A percentile compares a stretch with the other conserved stretches of the same genome.
Conservation (phyloP, 2,113 vertebrate genomes). For the Cochlearius cochlearius region DNA sequence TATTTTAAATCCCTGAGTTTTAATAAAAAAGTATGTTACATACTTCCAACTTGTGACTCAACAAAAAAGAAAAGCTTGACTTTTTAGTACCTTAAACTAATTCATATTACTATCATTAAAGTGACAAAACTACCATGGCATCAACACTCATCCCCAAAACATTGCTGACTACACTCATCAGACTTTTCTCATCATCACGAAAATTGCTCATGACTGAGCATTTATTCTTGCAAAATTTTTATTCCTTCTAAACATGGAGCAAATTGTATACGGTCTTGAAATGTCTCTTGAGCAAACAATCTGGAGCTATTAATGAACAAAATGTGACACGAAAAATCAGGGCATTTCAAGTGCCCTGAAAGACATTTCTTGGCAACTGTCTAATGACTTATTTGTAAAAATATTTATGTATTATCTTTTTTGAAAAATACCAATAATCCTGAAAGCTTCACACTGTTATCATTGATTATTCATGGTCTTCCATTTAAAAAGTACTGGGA, state of each 20-base stretch:
- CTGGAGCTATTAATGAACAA: conserved; percentile 34
- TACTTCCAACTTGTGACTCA: background rate
- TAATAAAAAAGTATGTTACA: background rate
- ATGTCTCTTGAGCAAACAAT: conserved; percentile 34
- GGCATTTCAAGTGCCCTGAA: background rate
- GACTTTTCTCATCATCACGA: background rate
- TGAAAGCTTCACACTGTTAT: background rate
- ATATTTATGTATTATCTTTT: background rate
- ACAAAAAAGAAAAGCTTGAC: background rate
- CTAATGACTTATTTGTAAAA: conserved; percentile 38
- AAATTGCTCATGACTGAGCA: conserved; percentile 29
- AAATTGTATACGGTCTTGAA: conserved; percentile 5
- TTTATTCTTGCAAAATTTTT: background rate
- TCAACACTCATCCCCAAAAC: background rate
- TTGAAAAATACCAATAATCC: background rate
- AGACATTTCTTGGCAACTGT: background rate
- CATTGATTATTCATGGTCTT: background rate
- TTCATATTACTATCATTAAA: background rate
- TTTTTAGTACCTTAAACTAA: background rate
- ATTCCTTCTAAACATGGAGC: background rate
- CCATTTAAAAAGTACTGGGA: background rate
- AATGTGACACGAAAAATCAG: conserved; percentile 28
- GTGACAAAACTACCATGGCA: background rate
- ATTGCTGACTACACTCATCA: conserved; percentile 19
- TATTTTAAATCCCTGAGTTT: background rate